phyloP scores from a whole-genome alignment of 2,113 vertebrate species.

The Amia ocellicauda region DNA sequence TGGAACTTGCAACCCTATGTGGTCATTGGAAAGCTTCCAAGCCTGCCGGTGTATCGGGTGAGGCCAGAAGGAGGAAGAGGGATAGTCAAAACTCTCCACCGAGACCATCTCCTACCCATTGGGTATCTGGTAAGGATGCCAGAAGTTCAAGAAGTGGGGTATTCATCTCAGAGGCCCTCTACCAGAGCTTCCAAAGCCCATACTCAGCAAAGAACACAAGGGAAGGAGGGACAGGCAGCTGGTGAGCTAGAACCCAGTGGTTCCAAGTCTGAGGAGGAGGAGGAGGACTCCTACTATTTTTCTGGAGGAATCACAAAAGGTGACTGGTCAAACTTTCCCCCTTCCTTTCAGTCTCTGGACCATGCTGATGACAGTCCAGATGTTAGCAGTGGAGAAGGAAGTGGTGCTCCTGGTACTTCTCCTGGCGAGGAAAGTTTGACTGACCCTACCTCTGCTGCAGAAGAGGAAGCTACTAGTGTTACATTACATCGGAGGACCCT shows the following conservation, averaged over 20 bases:
- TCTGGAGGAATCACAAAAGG: too few relatives aligned
- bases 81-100: conserved; percentile 14
- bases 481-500: too few relatives aligned
- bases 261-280: conserved; percentile 5
- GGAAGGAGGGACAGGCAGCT: too few relatives aligned
- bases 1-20: conserved; percentile 20
- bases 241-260: background rate
- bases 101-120: conserved; percentile 23
- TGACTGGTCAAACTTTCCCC: too few relatives aligned
- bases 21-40: conserved; percentile 14
- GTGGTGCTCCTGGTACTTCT: background rate
- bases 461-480: background rate
- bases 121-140: conserved; percentile 14
- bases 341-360: too few relatives aligned
- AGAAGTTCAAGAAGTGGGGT: background rate
- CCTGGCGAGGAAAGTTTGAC: background rate
- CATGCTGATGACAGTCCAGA: background rate
- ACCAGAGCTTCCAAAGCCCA: too few relatives aligned
- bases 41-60: conserved; percentile 19
- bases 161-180: too few relatives aligned
- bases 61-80: conserved; percentile 17
- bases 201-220: too few relatives aligned
- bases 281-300: too few relatives aligned
- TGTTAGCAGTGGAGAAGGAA: background rate
- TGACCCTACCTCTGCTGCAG: background rate